phyloP scores from a whole-genome alignment of 2,113 vertebrate species.

The Vidua chalybeata region DNA sequence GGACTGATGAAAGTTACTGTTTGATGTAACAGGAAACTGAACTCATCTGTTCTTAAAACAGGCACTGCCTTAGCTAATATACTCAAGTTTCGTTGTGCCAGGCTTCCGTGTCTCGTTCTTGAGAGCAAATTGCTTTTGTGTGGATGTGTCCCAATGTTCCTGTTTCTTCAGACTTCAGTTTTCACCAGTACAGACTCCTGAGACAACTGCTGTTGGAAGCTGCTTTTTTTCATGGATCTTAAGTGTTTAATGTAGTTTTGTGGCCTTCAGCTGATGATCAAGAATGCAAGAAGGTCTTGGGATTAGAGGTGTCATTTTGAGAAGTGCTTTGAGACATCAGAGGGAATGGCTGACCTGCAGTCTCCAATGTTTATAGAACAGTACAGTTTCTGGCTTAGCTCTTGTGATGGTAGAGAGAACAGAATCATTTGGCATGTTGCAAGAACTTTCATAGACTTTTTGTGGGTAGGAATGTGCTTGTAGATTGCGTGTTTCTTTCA shows the following conservation, averaged over 20 bases:
- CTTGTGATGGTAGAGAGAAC: neutral
- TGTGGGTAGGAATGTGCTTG: neutral
- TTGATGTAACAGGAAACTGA: slow-evolving; percentile 63
- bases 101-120: neutral
- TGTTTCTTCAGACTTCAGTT: neutral
- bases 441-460: neutral
- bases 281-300: neutral
- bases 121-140: neutral
- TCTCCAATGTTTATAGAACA: neutral
- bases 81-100: neutral
- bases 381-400: neutral
- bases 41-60: slow-evolving; percentile 46
- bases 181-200: neutral
- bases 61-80: neutral
- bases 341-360: neutral
- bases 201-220: neutral
- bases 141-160: neutral
- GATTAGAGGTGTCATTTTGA: neutral
- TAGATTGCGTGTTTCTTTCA: neutral
- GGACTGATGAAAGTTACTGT: slow-evolving; percentile 37
- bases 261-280: neutral
- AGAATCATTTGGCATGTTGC: neutral
- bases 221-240: neutral
- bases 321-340: neutral
- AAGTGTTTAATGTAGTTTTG: neutral